Evolutionary conservation across 35 echinoderm and acorn worm species (phyloP), one percentile per base, ranked within the genome.

Genomic region (Ophioderma brevispina): DNA sequence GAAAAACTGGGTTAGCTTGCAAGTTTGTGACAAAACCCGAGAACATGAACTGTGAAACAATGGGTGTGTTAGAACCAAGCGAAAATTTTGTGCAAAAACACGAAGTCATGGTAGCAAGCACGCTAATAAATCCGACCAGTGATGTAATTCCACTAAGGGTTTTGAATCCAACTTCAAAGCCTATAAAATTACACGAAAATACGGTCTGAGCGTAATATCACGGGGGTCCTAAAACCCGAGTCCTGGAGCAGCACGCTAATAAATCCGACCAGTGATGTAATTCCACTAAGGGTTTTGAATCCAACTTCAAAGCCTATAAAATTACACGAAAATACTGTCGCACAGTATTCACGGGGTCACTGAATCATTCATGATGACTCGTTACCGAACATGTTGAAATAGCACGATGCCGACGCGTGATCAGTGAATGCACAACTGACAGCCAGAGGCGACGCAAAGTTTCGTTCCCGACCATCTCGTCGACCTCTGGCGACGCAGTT

Each of bases 391-490:
- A 25, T 15, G 39, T 11, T 6, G 35, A 33, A 11, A 23, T 37
- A 35, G 0, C 14, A 0, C 8, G 38, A 32, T 21, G 13, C 37
- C 5, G 33, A 19, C 33, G 33, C 33, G 37, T 25, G 23, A 6
- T 25, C 0, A 6, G 38, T 23, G 38, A 38, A 25, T 23, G 38
- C 21, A 38, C 23, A 28, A n/a, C n/a, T n/a, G n/a, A n/a, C n/a
- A n/a, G n/a, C n/a, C n/a, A n/a, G n/a, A n/a, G n/a, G n/a, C n/a
- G 6, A 28, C 13, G 8, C 6, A 31, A 41, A 41, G 10, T 6
- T n/a, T 13, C 35, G 8, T 35, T 23, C 82, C 80, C 0, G 81
- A 89, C n/a, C 92, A 90, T 64, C 37, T 90, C 6, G 31, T 37
- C 21, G 92, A 80, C 15, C 33, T 94, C 13, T 77, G 37, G 14